Percentiles rank a stretch among this genome's conserved stretches.
phyloP scores from a whole-genome alignment of 2,797 vertebrate species.

The Ispidina picta region DNA sequence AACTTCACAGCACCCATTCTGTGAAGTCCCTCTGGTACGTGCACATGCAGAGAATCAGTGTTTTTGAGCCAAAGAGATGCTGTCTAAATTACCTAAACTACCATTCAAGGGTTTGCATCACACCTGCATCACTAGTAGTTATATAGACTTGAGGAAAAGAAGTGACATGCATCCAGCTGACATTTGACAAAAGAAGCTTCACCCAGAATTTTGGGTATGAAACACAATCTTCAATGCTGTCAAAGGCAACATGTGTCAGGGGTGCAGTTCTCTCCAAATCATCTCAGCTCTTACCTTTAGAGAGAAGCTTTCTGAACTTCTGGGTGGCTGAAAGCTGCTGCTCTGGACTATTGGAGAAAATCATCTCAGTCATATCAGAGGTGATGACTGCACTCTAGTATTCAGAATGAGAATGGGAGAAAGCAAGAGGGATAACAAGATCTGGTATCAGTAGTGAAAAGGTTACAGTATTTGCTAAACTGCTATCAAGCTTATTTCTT shows the following conservation, averaged over 20 bases:
- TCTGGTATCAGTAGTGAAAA: background rate
- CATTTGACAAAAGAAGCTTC: background rate
- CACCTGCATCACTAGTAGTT: background rate
- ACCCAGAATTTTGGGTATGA: background rate
- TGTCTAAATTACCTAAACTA: background rate
- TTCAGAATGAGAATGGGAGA: background rate
- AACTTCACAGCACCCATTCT: background rate
- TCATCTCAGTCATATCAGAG: conserved; percentile 97
- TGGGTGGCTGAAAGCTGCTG: conserved; percentile 97
- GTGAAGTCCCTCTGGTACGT: background rate
- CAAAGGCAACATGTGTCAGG: background rate
- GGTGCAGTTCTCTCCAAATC: background rate
- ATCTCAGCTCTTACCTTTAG: conserved; percentile 86
- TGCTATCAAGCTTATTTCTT: background rate
- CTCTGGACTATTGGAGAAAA: conserved; percentile 93
- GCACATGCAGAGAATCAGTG: rapidly evolving
- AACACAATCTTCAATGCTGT: background rate
- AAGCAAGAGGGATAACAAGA: conserved; percentile 13
- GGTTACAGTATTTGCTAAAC: background rate
- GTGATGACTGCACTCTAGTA: conserved; percentile 91
- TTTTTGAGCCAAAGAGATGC: background rate
- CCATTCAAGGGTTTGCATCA: background rate
- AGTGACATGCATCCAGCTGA: background rate
- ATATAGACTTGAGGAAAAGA: background rate
- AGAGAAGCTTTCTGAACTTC: conserved; percentile 95